Evolutionary conservation across 2,888 invertebrate genomes (phyloP).

Genomic region (Microctonus brassicae): DNA sequence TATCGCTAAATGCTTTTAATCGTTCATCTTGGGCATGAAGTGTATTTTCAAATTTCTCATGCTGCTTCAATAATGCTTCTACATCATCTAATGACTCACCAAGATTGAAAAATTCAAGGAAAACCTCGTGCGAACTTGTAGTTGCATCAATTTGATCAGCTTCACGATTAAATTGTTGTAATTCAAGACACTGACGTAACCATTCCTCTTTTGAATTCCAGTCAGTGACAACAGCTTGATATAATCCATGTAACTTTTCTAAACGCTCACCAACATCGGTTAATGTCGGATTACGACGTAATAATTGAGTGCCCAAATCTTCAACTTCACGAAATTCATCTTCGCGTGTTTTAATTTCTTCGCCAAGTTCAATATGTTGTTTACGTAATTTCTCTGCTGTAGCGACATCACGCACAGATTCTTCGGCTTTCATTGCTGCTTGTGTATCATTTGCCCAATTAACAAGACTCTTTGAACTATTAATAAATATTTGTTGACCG

Average conservation of each 20-base stretch:
- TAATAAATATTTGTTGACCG: slow-evolving; percentile 93
- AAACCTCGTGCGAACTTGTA: slow-evolving; percentile 93
- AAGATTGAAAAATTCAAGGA: slow-evolving; percentile 87
- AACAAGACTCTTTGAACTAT: slow-evolving; percentile 84
- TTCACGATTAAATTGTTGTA: slow-evolving; percentile 94
- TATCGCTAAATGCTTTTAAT: slow-evolving; percentile 83
- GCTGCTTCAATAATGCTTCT: slow-evolving; percentile 91
- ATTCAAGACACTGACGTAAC: slow-evolving; percentile 87
- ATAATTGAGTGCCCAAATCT: slow-evolving; percentile 81
- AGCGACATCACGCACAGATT: slow-evolving; percentile 87
- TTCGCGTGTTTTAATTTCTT: slow-evolving; percentile 90
- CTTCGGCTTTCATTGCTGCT: slow-evolving; percentile 83
- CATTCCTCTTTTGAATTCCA: slow-evolving; percentile 90
- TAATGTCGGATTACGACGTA: slow-evolving; percentile 81
- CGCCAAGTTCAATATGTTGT: slow-evolving; percentile 89
- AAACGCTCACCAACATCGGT: slow-evolving; percentile 84
- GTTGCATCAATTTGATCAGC: slow-evolving; percentile 97
- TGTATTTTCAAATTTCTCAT: slow-evolving; percentile 93
- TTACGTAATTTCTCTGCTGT: slow-evolving; percentile 92
- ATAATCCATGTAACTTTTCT: slow-evolving; percentile 80
- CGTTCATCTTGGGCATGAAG: slow-evolving; percentile 94
- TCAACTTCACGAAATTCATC: slow-evolving; percentile 90
- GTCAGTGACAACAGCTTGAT: slow-evolving; percentile 77
- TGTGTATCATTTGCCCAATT: slow-evolving; percentile 87
- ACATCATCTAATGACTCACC: slow-evolving; percentile 93